A percentile compares a stretch with the other conserved stretches of the same genome.
These are phyloP conservation scores for Clarias batrachus DNA, from an alignment of 2,113 vertebrate genomes.

Conservation along the genomic window DNA sequence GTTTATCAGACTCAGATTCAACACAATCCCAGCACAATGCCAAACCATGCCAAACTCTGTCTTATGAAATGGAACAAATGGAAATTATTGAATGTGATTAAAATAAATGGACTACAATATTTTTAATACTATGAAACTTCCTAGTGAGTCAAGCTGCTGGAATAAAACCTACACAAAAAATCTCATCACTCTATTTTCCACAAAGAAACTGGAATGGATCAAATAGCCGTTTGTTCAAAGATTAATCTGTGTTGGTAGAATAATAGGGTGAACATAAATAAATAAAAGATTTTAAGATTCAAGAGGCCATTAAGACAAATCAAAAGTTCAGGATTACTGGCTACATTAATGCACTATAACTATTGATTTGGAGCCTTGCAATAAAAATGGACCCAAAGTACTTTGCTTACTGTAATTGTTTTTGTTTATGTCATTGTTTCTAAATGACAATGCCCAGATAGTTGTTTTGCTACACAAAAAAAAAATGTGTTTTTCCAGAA, in stretches of 20 bases:
- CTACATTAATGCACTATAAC: conserved; percentile 47
- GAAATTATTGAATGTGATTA: conserved; percentile 5
- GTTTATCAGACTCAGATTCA: neutral
- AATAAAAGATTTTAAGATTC: conserved; percentile 21
- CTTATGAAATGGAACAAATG: conserved; percentile 24
- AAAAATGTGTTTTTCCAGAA: neutral
- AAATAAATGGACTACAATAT: conserved; percentile 11
- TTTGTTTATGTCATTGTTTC: neutral
- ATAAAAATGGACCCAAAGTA: neutral
- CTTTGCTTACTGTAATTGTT: neutral
- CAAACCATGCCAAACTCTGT: conserved; percentile 26
- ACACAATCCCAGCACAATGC: conserved; percentile 15
- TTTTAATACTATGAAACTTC: neutral
- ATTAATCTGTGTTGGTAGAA: conserved; percentile 43
- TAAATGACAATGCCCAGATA: neutral
- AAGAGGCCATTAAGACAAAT: conserved; percentile 57
- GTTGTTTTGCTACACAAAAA: neutral
- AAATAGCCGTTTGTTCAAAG: conserved; percentile 40
- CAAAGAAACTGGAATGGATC: conserved; percentile 8
- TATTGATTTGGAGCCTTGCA: conserved; percentile 51
- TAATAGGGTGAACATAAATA: conserved; percentile 40
- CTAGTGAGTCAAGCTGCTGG: conserved; percentile 31
- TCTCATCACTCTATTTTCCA: neutral
- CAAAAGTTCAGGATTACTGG: conserved; percentile 47
- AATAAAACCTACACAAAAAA: conserved; percentile 34